Conservation (phyloP, 2,888 invertebrate species). For the Clivina fossor region DNA sequence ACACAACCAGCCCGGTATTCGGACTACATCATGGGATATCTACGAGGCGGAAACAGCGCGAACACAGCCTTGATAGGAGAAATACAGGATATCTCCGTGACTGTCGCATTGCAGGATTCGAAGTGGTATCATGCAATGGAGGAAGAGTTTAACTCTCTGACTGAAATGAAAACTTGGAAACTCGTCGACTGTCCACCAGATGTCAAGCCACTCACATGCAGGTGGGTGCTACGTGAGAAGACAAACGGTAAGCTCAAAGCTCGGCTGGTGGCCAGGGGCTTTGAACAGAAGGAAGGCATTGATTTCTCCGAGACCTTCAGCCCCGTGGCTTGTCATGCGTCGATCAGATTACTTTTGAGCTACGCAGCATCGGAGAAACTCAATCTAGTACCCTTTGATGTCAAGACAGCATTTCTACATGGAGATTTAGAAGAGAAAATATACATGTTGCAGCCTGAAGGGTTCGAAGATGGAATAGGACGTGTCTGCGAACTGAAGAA, state of each 20-base stretch:
- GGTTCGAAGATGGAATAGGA: slow-evolving; percentile 20
- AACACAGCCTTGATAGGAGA: neutral
- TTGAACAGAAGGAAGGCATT: slow-evolving; percentile 35
- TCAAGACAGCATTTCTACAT: slow-evolving; percentile 36
- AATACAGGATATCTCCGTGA: neutral
- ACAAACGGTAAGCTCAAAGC: slow-evolving; percentile 12
- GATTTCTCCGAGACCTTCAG: slow-evolving; percentile 41
- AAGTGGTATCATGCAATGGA: slow-evolving; percentile 14
- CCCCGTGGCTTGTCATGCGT: slow-evolving; percentile 40
- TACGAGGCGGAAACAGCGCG: neutral
- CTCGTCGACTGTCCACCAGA: slow-evolving; percentile 26
- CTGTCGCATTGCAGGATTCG: neutral
- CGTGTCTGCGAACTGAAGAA: slow-evolving; percentile 20
- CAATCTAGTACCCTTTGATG: slow-evolving; percentile 34
- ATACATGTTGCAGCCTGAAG: slow-evolving; percentile 25
- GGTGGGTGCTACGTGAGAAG: slow-evolving; percentile 35
- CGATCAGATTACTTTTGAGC: slow-evolving; percentile 40
- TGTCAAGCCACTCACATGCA: slow-evolving; percentile 37
- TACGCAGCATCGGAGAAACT: slow-evolving; percentile 28
- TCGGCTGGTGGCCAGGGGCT: slow-evolving; percentile 36
- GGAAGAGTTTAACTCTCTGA: slow-evolving; percentile 29
- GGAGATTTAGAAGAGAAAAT: slow-evolving; percentile 26
- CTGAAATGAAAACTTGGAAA: slow-evolving; percentile 18
- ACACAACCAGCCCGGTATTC: neutral
- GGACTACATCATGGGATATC: neutral